Conservation (phyloP, 2,797 vertebrate species). For the Hephaestus fuliginosus region DNA sequence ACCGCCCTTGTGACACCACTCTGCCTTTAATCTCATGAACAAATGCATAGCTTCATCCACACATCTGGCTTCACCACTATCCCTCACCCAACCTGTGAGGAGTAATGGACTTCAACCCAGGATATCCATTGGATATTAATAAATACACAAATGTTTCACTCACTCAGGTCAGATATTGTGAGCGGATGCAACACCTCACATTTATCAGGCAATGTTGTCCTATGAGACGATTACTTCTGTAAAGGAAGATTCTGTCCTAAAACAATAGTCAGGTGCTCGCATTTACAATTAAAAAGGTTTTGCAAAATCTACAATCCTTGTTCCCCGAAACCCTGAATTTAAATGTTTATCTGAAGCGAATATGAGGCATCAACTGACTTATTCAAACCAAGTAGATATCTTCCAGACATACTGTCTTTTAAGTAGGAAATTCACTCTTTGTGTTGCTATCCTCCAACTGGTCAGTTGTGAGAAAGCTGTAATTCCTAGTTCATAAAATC, state of each 20-base stretch:
- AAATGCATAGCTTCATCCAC: slow-evolving; percentile 64
- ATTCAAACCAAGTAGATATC: neutral
- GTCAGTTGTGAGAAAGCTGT: slow-evolving; percentile 2
- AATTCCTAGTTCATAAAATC: slow-evolving; percentile 5
- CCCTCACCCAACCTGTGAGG: slow-evolving; percentile 47
- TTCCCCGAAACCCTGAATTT: too few species aligned
- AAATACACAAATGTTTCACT: neutral
- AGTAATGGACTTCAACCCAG: slow-evolving; percentile 46
- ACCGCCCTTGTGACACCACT: slow-evolving; percentile 72
- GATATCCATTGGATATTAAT: slow-evolving; percentile 20
- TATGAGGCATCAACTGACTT: too few species aligned
- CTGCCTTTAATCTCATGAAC: slow-evolving; percentile 67
- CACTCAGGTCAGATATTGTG: neutral
- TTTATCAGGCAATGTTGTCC: neutral
- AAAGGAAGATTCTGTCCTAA: neutral
- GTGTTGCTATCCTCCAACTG: neutral
- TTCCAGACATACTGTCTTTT: neutral
- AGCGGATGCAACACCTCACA: neutral
- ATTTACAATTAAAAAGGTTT: neutral
- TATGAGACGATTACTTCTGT: neutral
- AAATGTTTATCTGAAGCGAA: too few species aligned
- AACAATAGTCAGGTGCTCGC: neutral
- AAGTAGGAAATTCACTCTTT: neutral
- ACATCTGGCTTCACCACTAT: slow-evolving; percentile 33
- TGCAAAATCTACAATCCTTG: too few species aligned